Percentiles rank a stretch among this genome's conserved stretches.
phyloP scores from a whole-genome alignment of 2,888 invertebrate genomes.

The Stomorhina lunata region DNA sequence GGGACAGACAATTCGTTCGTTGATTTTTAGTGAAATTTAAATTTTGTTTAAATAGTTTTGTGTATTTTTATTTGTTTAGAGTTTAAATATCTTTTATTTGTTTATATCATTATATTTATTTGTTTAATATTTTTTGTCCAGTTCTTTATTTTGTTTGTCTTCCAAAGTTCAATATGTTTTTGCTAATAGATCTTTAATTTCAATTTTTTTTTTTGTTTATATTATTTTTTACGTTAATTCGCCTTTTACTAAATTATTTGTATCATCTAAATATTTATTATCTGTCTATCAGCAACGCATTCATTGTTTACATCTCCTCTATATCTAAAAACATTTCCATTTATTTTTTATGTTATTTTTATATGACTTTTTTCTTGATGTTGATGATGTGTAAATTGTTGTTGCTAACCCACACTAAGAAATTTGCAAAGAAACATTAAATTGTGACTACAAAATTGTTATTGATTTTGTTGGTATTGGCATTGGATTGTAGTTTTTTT shows the following conservation, averaged over 20 bases:
- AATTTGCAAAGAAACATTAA: not conserved
- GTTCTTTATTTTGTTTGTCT: not conserved
- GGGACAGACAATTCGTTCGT: no score
- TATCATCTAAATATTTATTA: no score
- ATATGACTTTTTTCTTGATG: not conserved
- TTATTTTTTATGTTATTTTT: not conserved
- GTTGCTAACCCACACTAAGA: conserved; percentile 8
- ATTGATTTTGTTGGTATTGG: conserved; percentile 30
- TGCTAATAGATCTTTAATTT: not conserved
- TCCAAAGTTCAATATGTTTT: not conserved
- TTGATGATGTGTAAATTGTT: conserved; percentile 39
- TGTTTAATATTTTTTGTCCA: not conserved
- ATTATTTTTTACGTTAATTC: conserved; percentile 9
- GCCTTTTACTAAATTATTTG: no score
- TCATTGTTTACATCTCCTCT: not conserved
- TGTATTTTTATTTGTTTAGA: not conserved
- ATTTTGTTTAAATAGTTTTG: conserved; percentile 26
- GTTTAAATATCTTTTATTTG: not conserved
- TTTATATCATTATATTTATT: not conserved
- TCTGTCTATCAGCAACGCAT: no score
- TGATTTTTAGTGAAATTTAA: no score
- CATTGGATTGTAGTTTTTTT: not conserved
- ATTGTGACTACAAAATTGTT: conserved; percentile 27
- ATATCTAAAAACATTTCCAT: not conserved
- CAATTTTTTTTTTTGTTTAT: not conserved